Evolutionary conservation across 2,113 vertebrate species (phyloP).

Genomic region (Peromyscus leucopus): DNA sequence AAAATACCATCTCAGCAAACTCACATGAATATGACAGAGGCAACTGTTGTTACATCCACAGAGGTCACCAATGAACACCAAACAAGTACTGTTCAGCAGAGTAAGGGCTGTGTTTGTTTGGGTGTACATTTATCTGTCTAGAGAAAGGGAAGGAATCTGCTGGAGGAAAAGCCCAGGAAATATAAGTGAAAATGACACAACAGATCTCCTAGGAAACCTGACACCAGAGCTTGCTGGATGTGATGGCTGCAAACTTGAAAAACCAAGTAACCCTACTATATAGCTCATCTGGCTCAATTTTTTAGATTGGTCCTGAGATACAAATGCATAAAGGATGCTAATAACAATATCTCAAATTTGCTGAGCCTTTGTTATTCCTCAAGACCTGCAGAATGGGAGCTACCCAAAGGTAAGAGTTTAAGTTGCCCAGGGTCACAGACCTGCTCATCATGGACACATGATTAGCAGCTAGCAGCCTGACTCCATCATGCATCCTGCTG

Average conservation of each 20-base stretch:
- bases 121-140: not conserved
- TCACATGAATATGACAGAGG: not conserved
- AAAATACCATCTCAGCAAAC: not conserved
- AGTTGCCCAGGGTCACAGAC: not conserved
- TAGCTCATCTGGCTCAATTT: not conserved
- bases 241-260: not conserved
- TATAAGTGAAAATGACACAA: not conserved
- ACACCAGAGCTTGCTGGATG: not conserved
- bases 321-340: not conserved
- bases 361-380: not conserved
- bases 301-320: not conserved
- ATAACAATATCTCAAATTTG: not conserved
- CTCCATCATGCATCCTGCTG: fast-evolving
- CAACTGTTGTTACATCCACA: not conserved
- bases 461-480: not conserved
- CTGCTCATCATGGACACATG: not conserved
- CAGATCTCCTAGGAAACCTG: not conserved
- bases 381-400: not conserved
- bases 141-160: not conserved
- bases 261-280: not conserved
- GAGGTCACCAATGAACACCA: not conserved
- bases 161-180: not conserved
- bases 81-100: not conserved
- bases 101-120: not conserved
- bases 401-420: not conserved